Base-by-base conservation (phyloP, 2,797 vertebrate species). In the Micropoecilia bifurca region DNA sequence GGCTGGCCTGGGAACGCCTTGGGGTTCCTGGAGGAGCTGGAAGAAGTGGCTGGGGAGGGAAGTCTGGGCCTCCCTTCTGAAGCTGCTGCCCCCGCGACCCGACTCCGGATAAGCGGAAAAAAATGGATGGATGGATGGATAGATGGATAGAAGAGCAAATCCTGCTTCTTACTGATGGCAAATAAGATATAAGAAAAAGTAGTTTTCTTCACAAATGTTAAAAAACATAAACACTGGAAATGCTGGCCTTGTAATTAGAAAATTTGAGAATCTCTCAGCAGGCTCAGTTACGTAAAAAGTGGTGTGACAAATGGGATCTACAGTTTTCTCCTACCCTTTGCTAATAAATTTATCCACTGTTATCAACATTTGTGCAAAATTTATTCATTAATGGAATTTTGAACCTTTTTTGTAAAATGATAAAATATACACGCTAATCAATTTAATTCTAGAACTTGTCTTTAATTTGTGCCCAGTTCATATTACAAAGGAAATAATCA, bases 231-330 rank as follows among this genome's bases (percentile, higher is more conserved):
- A n/a, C 53, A n/a, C 73, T 78, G 75, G 73, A 75, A 48, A 48
- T 55, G 53, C 57, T 41, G 13, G 20, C 8, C 30, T 13, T 47
- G 59, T 59, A 57, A 72, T 61, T 73, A 68, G 47, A 20, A 53
- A 28, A 74, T 48, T 55, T 81, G 61, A 79, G 59, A 63, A 36
- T 47, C 8, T 78, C 43, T 79, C 28, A 74, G 36, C 71, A 76
- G 6, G 14, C 79, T 22, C 39, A 74, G 25, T 73, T 61, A 68
- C 18, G 13, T 18, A 46, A 30, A 25, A 71, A 47, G 6, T 48
- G 14, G 53, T 48, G 14, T 48, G 73, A 73, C 0, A 6, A 45
- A 28, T 61, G 59, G 36, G 41, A 33, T 7, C 36, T 75, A 3
- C 36, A 48, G 18, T 71, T 75, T 85, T 36, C 13, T 78, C 80